Conservation (phyloP, 2,888 invertebrate species). For the Tenthredo distinguenda region DNA sequence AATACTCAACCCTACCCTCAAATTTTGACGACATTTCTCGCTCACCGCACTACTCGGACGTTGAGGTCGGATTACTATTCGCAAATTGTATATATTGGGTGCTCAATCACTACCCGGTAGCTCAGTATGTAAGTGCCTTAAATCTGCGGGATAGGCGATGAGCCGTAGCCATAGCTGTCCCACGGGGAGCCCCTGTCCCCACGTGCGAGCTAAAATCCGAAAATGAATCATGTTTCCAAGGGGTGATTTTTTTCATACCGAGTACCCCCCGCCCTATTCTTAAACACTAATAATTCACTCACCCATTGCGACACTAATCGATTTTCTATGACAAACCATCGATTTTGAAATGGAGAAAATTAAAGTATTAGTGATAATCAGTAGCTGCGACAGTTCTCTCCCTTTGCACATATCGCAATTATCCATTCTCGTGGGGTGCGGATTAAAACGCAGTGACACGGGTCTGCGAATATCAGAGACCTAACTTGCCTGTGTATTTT, state of each 20-base stretch:
- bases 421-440: background rate
- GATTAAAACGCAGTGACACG: background rate
- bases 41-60: constrained; percentile 28
- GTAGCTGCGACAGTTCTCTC: constrained; percentile 13
- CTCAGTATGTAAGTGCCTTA: constrained; percentile 30
- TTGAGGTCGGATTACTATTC: constrained; percentile 33
- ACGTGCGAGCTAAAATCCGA: constrained; percentile 38
- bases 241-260: constrained; percentile 29
- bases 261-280: constrained; percentile 15
- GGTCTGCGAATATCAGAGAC: background rate
- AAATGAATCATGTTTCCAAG: constrained; percentile 42
- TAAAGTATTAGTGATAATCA: constrained; percentile 42
- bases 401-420: background rate
- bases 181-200: constrained; percentile 35
- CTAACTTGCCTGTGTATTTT: background rate
- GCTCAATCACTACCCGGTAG: constrained; percentile 27
- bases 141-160: constrained; percentile 43
- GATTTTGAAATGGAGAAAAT: constrained; percentile 38
- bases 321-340: constrained; percentile 37
- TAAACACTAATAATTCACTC: constrained; percentile 39
- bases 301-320: constrained; percentile 35
- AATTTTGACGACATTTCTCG: constrained; percentile 30
- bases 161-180: constrained; percentile 44
- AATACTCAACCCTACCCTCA: constrained; percentile 37
- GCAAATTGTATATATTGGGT: constrained; percentile 37